Base-by-base conservation (phyloP, 2,113 vertebrate species). In the Ariopsis seemanni region DNA sequence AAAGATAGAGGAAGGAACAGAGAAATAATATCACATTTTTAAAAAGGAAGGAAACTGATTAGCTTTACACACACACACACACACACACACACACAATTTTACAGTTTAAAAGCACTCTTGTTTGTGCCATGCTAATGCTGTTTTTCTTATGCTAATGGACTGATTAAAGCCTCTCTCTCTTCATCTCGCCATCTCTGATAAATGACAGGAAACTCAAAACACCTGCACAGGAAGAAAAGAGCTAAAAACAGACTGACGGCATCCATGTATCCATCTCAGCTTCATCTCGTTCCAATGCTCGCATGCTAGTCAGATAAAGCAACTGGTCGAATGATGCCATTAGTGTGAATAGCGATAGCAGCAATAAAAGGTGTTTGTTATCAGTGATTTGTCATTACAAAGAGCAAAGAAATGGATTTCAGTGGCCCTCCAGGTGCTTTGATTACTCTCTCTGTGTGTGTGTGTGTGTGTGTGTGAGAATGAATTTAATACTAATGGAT, bases 61-160 rank as follows among this genome's bases (percentile, higher is more conserved):
- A 79, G 75, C 52, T 20, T 58, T 80, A 58, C 58, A 60, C 27
- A 27, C 48, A 27, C 25, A 6, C 20, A 0, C 74, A 12, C 27
- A 20, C 15, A 7, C 15, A 12, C 67, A 71, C 27, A 34, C 14
- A 75, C 17, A 42, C 30, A 4, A 20, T 60, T 80, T 58, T 52
- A 20, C 1, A 5, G 69, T 69, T 27, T 67, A 10, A 69, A 69
- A 75, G 84, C n/a, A 20, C 9, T 52, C 55, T 57, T 85, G 30
- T 42, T 69, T 82, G 14, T 5, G 12, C 63, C 53, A 86, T 86
- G 74, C 55, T 79, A 80, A 85, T 67, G 55, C 22, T 25, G 34
- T 82, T 82, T 87, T 85, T 87, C 78, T 69, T 52, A 87, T 89
- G 89, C 18, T 89, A 85, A 89, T 82, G 62, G 25, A 6, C 48